phyloP scores from a whole-genome alignment of 2,888 invertebrate genomes.

The Itoplectis maculator region DNA sequence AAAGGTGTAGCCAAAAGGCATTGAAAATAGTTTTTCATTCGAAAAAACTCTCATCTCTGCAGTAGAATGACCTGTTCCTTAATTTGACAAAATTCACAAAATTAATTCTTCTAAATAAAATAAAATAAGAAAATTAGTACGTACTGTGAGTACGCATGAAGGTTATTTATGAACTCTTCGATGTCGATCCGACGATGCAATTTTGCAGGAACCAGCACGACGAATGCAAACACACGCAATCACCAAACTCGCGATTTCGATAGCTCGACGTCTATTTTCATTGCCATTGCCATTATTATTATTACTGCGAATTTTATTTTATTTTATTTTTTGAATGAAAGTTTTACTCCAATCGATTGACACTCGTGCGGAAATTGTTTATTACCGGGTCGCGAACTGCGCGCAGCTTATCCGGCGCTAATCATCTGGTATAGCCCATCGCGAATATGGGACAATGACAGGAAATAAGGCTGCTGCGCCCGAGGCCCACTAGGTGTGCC shows the following conservation, averaged over 20 bases:
- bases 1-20: too few species aligned
- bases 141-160: conserved; percentile 67
- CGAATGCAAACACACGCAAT: conserved; percentile 56
- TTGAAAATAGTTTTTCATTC: too few species aligned
- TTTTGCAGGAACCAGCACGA: conserved; percentile 26
- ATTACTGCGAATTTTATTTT: too few species aligned
- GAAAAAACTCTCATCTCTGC: too few species aligned
- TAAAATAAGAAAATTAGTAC: conserved; percentile 31
- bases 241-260: conserved; percentile 41
- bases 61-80: too few species aligned
- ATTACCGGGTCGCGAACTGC: conserved; percentile 18
- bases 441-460: conserved; percentile 72
- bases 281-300: not conserved
- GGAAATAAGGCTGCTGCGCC: conserved; percentile 66
- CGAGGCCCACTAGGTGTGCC: conserved; percentile 68
- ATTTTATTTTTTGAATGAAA: not conserved
- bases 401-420: conserved; percentile 42
- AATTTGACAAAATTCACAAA: too few species aligned
- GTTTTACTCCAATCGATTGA: not conserved
- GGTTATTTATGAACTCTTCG: conserved; percentile 51
- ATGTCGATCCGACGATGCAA: conserved; percentile 40
- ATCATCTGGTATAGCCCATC: conserved; percentile 53
- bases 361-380: conserved; percentile 15
- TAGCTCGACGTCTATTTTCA: not conserved
- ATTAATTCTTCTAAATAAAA: not conserved